Conservation (phyloP, 2,888 invertebrate species). For the Meiosimyza decipiens region DNA sequence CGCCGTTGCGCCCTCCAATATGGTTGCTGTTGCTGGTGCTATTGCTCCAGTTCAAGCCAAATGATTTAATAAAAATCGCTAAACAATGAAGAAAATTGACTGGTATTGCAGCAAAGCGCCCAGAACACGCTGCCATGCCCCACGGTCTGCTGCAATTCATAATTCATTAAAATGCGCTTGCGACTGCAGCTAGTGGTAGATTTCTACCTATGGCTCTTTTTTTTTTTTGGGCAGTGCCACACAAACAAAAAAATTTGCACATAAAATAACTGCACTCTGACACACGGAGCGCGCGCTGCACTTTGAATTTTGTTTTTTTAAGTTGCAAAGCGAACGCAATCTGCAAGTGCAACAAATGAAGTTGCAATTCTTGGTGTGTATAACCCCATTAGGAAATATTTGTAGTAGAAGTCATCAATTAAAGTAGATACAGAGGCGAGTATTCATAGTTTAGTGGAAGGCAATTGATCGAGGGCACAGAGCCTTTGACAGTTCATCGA, state of each 20-base stretch:
- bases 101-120: not conserved
- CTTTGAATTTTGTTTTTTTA: not conserved
- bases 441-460: no score
- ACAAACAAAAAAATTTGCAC: not conserved
- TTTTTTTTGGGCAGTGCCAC: slow-evolving; percentile 21
- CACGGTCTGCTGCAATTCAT: not conserved
- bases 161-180: slow-evolving; percentile 1
- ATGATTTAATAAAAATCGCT: slow-evolving; percentile 17
- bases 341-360: slow-evolving; percentile 30
- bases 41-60: slow-evolving; percentile 13
- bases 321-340: slow-evolving; percentile 5
- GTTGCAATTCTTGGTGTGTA: not conserved
- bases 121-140: not conserved
- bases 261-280: slow-evolving; percentile 31
- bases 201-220: no score
- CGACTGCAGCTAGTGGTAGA: not conserved
- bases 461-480: no score
- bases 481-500: no score
- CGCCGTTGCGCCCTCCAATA: no score
- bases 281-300: not conserved
- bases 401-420: no score
- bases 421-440: no score
- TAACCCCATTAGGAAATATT: no score
- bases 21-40: no score
- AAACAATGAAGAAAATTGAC: slow-evolving; percentile 12